phyloP scores from a whole-genome alignment of 1,140 invertebrate species.

The Musca vetustissima region DNA sequence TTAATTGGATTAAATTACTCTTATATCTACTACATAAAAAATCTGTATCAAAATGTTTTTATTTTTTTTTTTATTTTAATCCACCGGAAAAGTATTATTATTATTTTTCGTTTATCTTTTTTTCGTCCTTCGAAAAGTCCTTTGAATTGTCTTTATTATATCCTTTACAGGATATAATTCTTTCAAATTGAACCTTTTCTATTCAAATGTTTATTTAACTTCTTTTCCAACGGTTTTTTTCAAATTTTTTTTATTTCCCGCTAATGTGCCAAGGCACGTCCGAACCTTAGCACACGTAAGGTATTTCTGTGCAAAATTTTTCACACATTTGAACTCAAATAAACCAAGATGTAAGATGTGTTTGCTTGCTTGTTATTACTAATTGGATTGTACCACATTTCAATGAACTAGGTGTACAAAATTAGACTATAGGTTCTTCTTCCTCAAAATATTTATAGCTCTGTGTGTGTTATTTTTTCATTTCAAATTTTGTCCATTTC shows the following conservation, averaged over 20 bases:
- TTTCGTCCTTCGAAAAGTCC: neutral
- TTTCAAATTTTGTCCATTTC: neutral
- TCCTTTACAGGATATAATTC: slow-evolving; percentile 9
- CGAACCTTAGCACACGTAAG: slow-evolving; percentile 48
- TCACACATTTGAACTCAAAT: slow-evolving; percentile 30
- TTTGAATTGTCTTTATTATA: neutral
- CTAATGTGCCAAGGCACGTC: slow-evolving; percentile 40
- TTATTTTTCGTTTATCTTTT: neutral
- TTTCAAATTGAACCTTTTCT: slow-evolving; percentile 5
- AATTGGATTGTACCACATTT: slow-evolving; percentile 55
- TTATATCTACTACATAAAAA: neutral
- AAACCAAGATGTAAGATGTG: slow-evolving; percentile 26
- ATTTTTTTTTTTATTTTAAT: neutral
- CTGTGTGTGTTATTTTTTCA: too few relatives aligned
- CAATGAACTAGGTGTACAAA: slow-evolving; percentile 13
- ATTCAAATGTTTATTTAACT: neutral
- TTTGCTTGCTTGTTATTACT: slow-evolving; percentile 29
- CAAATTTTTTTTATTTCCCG: slow-evolving; percentile 6
- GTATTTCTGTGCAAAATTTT: slow-evolving; percentile 50
- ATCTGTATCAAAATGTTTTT: slow-evolving; percentile 7
- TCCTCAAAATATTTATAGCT: slow-evolving; percentile 1
- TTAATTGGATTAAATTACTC: slow-evolving; percentile 19
- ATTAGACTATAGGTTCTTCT: slow-evolving; percentile 19
- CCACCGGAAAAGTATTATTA: neutral
- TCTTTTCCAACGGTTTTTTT: slow-evolving; percentile 5